phyloP scores from a whole-genome alignment of 2,888 invertebrate species.

The Spisula subtruncata region DNA sequence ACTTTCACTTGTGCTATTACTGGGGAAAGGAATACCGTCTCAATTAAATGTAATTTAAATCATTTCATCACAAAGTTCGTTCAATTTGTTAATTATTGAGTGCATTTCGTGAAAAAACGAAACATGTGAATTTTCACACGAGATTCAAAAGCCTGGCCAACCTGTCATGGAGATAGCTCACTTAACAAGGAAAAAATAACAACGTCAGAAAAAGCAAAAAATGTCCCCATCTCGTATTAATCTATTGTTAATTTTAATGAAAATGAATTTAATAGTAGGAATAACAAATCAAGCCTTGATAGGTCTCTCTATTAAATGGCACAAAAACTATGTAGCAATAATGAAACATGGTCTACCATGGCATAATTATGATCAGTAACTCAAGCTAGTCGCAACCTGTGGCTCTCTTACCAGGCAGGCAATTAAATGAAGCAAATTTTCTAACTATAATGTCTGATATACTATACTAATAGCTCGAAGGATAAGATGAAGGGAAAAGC shows the following conservation, averaged over 20 bases:
- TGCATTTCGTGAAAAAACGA: not conserved
- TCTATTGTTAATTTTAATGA: conserved; percentile 25
- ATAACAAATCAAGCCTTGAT: conserved; percentile 12
- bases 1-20: conserved; percentile 22
- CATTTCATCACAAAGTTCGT: conserved; percentile 3
- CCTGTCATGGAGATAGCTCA: conserved; percentile 12
- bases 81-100: conserved; percentile 25
- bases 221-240: not conserved
- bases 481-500: not conserved
- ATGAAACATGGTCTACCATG: not conserved
- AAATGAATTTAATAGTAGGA: conserved; percentile 7
- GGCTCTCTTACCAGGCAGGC: not conserved
- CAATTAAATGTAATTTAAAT: conserved; percentile 29
- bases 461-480: not conserved
- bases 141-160: conserved; percentile 24
- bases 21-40: not conserved
- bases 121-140: conserved; percentile 24
- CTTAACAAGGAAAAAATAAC: not conserved
- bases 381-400: not conserved
- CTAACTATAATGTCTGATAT: not conserved
- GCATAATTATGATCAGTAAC: not conserved
- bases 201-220: conserved; percentile 19
- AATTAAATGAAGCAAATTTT: not conserved
- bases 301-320: conserved; percentile 9
- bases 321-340: not conserved